Percentiles rank a stretch among this genome's conserved stretches.
These are phyloP conservation scores for Bufotes viridis DNA, from an alignment of 2,797 vertebrate genomes.

Conservation along the genomic window DNA sequence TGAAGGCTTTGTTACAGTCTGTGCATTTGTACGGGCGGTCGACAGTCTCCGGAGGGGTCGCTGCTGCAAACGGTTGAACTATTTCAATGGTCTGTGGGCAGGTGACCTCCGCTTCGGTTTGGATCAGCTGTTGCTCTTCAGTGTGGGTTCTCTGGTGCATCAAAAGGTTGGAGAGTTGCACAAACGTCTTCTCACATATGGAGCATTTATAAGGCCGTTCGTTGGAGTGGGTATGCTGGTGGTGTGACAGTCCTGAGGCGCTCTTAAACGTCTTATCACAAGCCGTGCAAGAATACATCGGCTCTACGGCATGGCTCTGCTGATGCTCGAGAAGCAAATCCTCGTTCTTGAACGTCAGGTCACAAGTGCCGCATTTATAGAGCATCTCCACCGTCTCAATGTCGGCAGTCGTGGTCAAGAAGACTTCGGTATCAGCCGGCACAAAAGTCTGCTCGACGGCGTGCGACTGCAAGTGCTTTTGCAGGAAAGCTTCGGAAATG, in stretches of 20 bases:
- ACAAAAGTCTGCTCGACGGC: constrained; percentile 55
- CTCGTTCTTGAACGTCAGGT: constrained; percentile 83
- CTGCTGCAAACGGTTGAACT: constrained; percentile 22
- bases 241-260: constrained; percentile 83
- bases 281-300: constrained; percentile 78
- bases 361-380: constrained; percentile 86
- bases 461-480: constrained; percentile 65
- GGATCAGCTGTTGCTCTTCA: constrained; percentile 85
- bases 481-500: constrained; percentile 66
- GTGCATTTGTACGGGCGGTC: constrained; percentile 84
- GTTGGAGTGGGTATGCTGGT: constrained; percentile 76
- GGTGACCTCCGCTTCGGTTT: constrained; percentile 88
- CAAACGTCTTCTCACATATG: constrained; percentile 86
- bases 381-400: constrained; percentile 80
- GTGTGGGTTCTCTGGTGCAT: constrained; percentile 92
- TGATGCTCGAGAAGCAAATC: constrained; percentile 86
- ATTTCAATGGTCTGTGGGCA: constrained; percentile 72
- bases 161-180: constrained; percentile 84
- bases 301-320: constrained; percentile 72
- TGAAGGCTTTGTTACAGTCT: constrained; percentile 84
- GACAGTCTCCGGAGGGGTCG: constrained; percentile 58
- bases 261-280: constrained; percentile 91
- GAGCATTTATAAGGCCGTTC: constrained; percentile 84
- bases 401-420: constrained; percentile 63
- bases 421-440: constrained; percentile 67